Evolutionary conservation across 2,888 invertebrate species (phyloP).

Genomic region (Lomographa bimaculata): DNA sequence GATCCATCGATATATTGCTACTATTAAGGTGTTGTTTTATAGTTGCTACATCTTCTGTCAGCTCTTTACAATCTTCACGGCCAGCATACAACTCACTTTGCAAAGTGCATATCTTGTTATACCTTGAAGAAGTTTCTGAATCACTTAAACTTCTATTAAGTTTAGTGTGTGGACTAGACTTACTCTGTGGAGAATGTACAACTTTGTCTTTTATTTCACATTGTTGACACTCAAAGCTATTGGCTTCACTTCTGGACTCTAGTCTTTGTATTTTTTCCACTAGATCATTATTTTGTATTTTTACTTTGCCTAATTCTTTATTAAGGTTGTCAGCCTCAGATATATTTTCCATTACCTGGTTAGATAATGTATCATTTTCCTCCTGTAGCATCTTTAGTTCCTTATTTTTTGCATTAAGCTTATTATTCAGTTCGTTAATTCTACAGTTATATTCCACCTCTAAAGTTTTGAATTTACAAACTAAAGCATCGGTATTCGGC

Average conservation of each 20-base stretch:
- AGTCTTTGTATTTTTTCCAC: slow-evolving; percentile 39
- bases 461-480: slow-evolving; percentile 50
- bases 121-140: slow-evolving; percentile 61
- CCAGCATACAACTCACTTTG: slow-evolving; percentile 70
- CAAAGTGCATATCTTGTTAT: slow-evolving; percentile 68
- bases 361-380: slow-evolving; percentile 82
- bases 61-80: slow-evolving; percentile 66
- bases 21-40: slow-evolving; percentile 72
- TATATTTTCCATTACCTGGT: slow-evolving; percentile 82
- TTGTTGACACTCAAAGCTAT: slow-evolving; percentile 37
- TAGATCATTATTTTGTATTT: slow-evolving; percentile 44
- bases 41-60: slow-evolving; percentile 69
- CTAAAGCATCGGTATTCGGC: slow-evolving; percentile 49
- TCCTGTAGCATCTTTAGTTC: slow-evolving; percentile 65
- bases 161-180: slow-evolving; percentile 40
- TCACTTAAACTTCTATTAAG: slow-evolving; percentile 67
- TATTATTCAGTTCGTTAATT: slow-evolving; percentile 45
- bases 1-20: slow-evolving; percentile 62
- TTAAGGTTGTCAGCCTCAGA: slow-evolving; percentile 79
- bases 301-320: slow-evolving; percentile 55
- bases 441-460: slow-evolving; percentile 54
- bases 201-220: slow-evolving; percentile 49
- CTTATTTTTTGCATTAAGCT: slow-evolving; percentile 43
- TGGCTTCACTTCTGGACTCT: slow-evolving; percentile 26
- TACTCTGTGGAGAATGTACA: slow-evolving; percentile 39